Percentiles rank a stretch among this genome's conserved stretches.
These are phyloP conservation scores for Anguilla japonica DNA, from an alignment of 2,113 vertebrate genomes.

Conservation along the genomic window DNA sequence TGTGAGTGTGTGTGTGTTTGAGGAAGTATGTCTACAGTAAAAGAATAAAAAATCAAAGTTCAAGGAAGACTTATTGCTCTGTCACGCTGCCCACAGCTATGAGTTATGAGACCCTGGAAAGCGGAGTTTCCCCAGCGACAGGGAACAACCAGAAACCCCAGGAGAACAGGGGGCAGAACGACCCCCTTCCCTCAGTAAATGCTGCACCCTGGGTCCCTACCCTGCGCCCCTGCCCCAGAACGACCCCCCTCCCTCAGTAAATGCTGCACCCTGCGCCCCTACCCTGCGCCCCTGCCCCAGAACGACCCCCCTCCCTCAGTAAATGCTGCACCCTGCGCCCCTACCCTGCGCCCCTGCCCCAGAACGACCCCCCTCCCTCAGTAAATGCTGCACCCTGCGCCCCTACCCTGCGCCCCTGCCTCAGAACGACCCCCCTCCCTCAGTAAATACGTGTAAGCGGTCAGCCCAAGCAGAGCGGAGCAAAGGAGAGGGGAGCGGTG, in stretches of 20 bases:
- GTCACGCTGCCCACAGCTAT: background rate
- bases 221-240: too few relatives aligned
- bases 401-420: slow-evolving; percentile 26
- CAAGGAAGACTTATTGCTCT: background rate
- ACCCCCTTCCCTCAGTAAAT: slow-evolving; percentile 65
- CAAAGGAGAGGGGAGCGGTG: too few relatives aligned
- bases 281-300: too few relatives aligned
- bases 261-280: too few relatives aligned
- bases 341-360: slow-evolving; percentile 26
- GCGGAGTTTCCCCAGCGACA: background rate
- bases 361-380: slow-evolving; percentile 46
- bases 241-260: too few relatives aligned
- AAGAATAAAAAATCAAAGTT: background rate
- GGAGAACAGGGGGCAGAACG: slow-evolving; percentile 48
- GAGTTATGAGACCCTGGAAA: slow-evolving; percentile 1
- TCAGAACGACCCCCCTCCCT: slow-evolving; percentile 34
- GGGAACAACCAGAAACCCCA: slow-evolving; percentile 62
- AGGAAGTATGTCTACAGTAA: background rate
- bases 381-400: slow-evolving; percentile 58
- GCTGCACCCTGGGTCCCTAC: slow-evolving; percentile 20
- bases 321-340: slow-evolving; percentile 8
- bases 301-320: too few relatives aligned
- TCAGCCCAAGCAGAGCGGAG: too few relatives aligned
- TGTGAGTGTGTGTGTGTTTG: background rate
- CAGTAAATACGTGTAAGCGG: slow-evolving; percentile 56